phyloP scores from a whole-genome alignment of 2,113 vertebrate genomes.

The Trichechus manatus region DNA sequence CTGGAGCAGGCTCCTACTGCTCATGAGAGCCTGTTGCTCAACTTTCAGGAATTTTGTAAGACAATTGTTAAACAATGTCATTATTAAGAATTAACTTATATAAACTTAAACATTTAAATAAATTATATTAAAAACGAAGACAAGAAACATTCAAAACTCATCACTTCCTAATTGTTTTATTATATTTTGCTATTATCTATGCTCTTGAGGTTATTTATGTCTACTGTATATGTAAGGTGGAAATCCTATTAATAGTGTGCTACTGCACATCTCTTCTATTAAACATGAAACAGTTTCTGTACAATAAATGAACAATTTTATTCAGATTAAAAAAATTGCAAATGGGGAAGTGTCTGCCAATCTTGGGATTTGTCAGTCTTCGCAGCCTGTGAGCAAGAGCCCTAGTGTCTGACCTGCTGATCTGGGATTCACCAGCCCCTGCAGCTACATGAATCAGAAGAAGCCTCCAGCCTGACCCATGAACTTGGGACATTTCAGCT shows the following conservation, averaged over 20 bases:
- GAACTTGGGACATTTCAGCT: too few relatives aligned
- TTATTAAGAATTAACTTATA: slow-evolving; percentile 6
- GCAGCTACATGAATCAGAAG: too few relatives aligned
- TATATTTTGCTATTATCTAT: not conserved
- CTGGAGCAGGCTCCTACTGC: not conserved
- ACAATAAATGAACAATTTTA: not conserved
- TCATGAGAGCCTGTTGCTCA: not conserved
- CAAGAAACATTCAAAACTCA: not conserved
- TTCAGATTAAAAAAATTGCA: not conserved
- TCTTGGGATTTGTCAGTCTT: too few relatives aligned
- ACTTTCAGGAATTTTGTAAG: not conserved
- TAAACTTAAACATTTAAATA: not conserved
- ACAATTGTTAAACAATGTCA: not conserved
- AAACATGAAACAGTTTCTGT: not conserved
- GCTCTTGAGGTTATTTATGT: not conserved
- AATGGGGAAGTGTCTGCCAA: not conserved
- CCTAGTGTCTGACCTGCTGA: too few relatives aligned
- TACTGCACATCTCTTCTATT: not conserved
- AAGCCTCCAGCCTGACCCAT: too few relatives aligned
- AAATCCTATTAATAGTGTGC: not conserved
- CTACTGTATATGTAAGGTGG: not conserved
- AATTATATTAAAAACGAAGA: not conserved
- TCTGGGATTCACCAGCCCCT: too few relatives aligned
- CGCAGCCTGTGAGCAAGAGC: too few relatives aligned
- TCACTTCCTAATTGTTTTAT: slow-evolving; percentile 20